Percentiles rank a stretch among this genome's conserved stretches.
These are phyloP conservation scores for Acrocera orbiculus DNA, from an alignment of 2,888 invertebrate species.

Conservation along the genomic window DNA sequence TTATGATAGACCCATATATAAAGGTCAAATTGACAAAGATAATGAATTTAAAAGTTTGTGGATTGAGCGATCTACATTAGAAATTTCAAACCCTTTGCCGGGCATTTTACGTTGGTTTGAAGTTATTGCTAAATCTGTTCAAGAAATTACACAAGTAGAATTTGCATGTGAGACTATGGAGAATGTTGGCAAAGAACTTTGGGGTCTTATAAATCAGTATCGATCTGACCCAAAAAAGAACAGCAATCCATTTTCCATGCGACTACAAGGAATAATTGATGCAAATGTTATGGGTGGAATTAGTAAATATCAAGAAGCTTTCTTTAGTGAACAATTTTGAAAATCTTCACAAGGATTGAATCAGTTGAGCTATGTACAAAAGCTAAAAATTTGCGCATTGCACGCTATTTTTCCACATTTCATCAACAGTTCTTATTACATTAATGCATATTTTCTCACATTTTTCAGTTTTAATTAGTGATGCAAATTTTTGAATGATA, in stretches of 20 bases:
- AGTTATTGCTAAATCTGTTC: constrained; percentile 41
- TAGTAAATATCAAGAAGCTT: constrained; percentile 88
- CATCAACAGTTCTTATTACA: constrained; percentile 61
- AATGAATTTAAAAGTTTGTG: constrained; percentile 93
- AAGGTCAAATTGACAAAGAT: constrained; percentile 78
- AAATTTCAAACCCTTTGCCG: constrained; percentile 66
- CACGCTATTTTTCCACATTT: constrained; percentile 60
- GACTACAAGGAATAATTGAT: constrained; percentile 82
- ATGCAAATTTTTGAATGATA: constrained; percentile 45
- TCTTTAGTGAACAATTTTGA: constrained; percentile 64
- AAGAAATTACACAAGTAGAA: constrained; percentile 34
- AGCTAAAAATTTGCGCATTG: no score
- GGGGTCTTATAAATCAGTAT: constrained; percentile 62
- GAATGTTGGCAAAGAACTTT: constrained; percentile 69
- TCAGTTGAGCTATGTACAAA: constrained; percentile 36
- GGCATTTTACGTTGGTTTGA: constrained; percentile 91
- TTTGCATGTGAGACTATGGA: constrained; percentile 91
- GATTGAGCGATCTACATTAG: constrained; percentile 81
- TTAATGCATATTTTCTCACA: constrained; percentile 56
- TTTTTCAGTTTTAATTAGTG: constrained; percentile 62
- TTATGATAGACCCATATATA: constrained; percentile 76
- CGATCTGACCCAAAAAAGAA: constrained; percentile 64
- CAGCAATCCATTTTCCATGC: constrained; percentile 84
- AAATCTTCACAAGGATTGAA: constrained; percentile 32
- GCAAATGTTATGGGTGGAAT: constrained; percentile 93